A percentile compares a stretch with the other conserved stretches of the same genome.
Evolutionary conservation across 2,113 vertebrate genomes (phyloP).

Genomic region (Tetrao urogallus): DNA sequence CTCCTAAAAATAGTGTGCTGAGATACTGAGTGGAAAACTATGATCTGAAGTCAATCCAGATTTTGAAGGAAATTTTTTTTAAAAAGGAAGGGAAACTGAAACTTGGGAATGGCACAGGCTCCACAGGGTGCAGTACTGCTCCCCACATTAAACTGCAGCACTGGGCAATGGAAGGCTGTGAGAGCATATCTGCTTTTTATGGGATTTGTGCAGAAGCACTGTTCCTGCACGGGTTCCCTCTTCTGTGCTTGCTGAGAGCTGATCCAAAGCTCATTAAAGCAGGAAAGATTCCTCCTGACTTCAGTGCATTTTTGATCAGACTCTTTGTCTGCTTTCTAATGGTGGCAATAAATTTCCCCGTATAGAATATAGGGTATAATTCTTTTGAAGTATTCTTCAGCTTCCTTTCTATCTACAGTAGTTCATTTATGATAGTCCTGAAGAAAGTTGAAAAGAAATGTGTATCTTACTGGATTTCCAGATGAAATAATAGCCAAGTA

Average conservation of each 20-base stretch:
- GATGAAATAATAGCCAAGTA: conserved; percentile 72
- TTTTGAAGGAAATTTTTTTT: not conserved
- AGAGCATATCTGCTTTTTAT: not conserved
- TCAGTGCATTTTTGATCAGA: conserved; percentile 35
- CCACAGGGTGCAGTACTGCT: not conserved
- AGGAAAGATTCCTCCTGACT: conserved; percentile 2
- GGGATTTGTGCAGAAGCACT: not conserved
- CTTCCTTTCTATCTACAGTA: conserved; percentile 42
- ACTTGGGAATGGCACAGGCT: not conserved
- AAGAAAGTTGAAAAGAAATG: conserved; percentile 60
- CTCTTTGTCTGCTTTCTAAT: conserved; percentile 52
- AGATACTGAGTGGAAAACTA: not conserved
- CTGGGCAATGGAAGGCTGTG: not conserved
- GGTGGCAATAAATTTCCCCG: conserved; percentile 51
- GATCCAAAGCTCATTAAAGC: conserved; percentile 39
- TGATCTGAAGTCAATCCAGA: conserved; percentile 24
- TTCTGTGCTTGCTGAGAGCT: not conserved
- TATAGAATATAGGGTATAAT: conserved; percentile 52
- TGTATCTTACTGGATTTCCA: conserved; percentile 73
- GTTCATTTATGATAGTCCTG: conserved; percentile 63
- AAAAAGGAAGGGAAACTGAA: not conserved
- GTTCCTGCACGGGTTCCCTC: not conserved
- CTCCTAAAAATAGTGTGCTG: conserved; percentile 12
- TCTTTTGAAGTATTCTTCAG: conserved; percentile 60
- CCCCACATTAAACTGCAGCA: not conserved